Percentiles rank a stretch among this genome's conserved stretches.
Conservation (phyloP, 2,113 vertebrate genomes). For the Semnornis frantzii region DNA sequence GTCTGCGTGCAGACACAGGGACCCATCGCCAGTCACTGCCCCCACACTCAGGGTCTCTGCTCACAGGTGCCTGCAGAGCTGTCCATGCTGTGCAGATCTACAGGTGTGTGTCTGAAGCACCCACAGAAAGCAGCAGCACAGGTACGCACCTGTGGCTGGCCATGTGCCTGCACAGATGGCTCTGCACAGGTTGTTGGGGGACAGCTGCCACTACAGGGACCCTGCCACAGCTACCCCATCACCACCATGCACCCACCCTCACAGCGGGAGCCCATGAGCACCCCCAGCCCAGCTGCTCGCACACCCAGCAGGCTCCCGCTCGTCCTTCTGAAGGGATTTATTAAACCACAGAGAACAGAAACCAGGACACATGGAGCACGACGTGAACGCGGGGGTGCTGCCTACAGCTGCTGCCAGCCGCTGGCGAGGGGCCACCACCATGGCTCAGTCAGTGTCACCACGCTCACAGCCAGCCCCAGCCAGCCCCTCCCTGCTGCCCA, state of each 20-base stretch:
- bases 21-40: no score
- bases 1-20: not conserved
- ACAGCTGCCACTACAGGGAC: rapidly evolving
- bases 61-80: no score
- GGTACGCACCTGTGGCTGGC: no score
- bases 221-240: rapidly evolving
- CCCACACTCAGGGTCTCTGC: no score
- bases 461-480: not conserved
- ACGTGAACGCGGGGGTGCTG: conserved; percentile 31
- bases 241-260: not conserved
- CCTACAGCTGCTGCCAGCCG: not conserved
- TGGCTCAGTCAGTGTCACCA: not conserved
- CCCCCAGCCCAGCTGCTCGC: not conserved
- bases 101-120: no score
- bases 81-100: no score
- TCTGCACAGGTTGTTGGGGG: not conserved
- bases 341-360: conserved; percentile 81
- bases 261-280: not conserved
- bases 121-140: no score
- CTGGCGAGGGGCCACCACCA: not conserved
- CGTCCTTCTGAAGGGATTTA: conserved; percentile 75
- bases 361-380: conserved; percentile 70
- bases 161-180: no score
- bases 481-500: not conserved
- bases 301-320: not conserved